phyloP scores from a whole-genome alignment of 2,797 vertebrate species.

The Eutrigla gurnardus region DNA sequence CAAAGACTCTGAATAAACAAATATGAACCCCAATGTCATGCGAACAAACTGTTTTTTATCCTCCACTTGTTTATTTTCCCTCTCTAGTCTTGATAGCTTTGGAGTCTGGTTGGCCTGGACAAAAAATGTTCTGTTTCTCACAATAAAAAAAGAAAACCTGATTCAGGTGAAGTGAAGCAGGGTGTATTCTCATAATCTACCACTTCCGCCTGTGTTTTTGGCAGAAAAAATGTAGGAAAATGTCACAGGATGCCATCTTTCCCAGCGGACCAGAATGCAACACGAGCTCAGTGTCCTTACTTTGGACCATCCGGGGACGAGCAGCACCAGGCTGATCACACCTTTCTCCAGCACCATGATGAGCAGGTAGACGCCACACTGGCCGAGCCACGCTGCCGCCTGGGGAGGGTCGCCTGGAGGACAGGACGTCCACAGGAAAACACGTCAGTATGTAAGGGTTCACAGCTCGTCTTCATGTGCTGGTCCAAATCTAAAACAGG shows the following conservation, averaged over 20 bases:
- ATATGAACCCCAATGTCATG: conserved; percentile 8
- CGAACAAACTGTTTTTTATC: conserved; percentile 18
- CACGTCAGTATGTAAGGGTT: background rate
- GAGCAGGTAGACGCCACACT: conserved; percentile 86
- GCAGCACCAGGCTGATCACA: conserved; percentile 80
- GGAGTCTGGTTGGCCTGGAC: background rate
- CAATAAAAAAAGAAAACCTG: background rate
- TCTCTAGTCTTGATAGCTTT: background rate
- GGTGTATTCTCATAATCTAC: background rate
- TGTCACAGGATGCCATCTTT: rapidly evolving
- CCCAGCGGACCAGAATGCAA: background rate
- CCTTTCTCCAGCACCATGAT: conserved; percentile 88
- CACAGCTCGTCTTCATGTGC: background rate
- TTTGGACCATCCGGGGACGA: conserved; percentile 85
- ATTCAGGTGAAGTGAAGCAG: too few relatives aligned
- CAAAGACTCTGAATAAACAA: conserved; percentile 20
- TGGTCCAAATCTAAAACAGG: background rate
- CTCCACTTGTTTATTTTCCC: conserved; percentile 13
- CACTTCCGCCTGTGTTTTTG: background rate
- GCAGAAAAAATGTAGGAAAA: background rate
- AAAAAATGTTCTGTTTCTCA: background rate
- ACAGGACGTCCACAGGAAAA: background rate
- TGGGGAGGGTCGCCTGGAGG: conserved; percentile 83
- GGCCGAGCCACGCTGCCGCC: conserved; percentile 84
- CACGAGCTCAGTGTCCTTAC: conserved; percentile 58